Percentiles rank a stretch among this genome's conserved stretches.
phyloP scores from a whole-genome alignment of 2,797 vertebrate species.

The Clarias platycephalus region DNA sequence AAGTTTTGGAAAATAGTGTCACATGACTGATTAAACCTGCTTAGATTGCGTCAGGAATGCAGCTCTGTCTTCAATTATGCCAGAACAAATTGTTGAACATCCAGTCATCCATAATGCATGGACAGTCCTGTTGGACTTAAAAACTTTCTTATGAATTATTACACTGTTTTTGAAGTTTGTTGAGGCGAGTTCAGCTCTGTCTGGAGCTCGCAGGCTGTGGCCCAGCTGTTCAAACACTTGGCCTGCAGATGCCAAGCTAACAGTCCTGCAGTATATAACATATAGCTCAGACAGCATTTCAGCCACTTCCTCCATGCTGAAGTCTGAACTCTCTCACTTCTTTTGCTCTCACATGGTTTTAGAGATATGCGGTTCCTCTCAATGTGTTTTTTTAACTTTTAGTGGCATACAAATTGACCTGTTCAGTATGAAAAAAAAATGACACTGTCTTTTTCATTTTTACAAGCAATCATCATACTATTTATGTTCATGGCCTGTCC shows the following conservation, averaged over 20 bases:
- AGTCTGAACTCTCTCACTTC: slow-evolving; percentile 19
- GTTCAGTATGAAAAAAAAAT: slow-evolving; percentile 19
- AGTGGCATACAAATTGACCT: slow-evolving; percentile 6
- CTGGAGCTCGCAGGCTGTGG: slow-evolving; percentile 26
- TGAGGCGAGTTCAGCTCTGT: slow-evolving; percentile 30
- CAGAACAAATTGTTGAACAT: slow-evolving; percentile 25
- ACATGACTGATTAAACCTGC: slow-evolving; percentile 26
- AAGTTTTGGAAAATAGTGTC: slow-evolving; percentile 15
- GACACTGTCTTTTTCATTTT: background rate
- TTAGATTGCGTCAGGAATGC: slow-evolving; percentile 8
- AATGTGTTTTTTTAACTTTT: slow-evolving; percentile 29
- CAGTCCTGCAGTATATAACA: slow-evolving; percentile 20
- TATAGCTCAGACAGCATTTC: slow-evolving; percentile 34
- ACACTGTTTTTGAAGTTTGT: slow-evolving; percentile 47
- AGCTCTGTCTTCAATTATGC: slow-evolving; percentile 25
- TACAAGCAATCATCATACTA: slow-evolving; percentile 8
- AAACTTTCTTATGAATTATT: slow-evolving; percentile 47
- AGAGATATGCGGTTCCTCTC: background rate
- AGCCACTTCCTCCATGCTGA: slow-evolving; percentile 21
- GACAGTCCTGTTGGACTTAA: slow-evolving; percentile 31
- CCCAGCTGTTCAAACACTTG: slow-evolving; percentile 52
- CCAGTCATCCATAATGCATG: slow-evolving; percentile 4
- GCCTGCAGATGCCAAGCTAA: slow-evolving; percentile 42
- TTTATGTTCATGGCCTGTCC: background rate
- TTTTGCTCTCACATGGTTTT: background rate